These are phyloP conservation scores for Spea bombifrons DNA, from an alignment of 2,113 vertebrate species.

Conservation along the genomic window DNA sequence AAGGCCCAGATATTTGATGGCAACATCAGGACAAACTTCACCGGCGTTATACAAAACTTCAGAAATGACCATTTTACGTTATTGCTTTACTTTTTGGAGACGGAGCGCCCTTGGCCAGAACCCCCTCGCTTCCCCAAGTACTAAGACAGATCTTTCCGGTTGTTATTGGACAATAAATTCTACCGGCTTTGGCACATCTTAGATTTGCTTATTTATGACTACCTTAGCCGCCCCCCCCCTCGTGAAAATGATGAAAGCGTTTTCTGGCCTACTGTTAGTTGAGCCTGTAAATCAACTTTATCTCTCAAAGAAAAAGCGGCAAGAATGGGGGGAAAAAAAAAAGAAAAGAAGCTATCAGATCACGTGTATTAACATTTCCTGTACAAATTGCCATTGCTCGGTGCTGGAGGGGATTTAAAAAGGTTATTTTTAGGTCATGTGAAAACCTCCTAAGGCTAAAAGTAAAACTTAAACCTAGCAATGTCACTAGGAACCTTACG, in stretches of 20 bases:
- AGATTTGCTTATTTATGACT: conserved; percentile 48
- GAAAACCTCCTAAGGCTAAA: conserved; percentile 37
- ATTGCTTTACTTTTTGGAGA: too few relatives aligned
- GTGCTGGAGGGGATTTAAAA: conserved; percentile 40
- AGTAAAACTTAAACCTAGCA: neutral
- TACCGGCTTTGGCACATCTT: conserved; percentile 38
- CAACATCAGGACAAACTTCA: too few relatives aligned
- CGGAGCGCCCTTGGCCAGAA: too few relatives aligned
- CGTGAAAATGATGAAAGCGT: conserved; percentile 50
- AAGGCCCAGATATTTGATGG: too few relatives aligned
- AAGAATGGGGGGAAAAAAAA: neutral
- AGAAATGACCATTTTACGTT: too few relatives aligned
- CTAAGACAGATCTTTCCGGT: conserved; percentile 31
- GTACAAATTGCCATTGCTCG: conserved; percentile 48
- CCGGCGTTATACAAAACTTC: too few relatives aligned
- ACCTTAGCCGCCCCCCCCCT: conserved; percentile 4
- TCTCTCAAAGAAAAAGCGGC: neutral
- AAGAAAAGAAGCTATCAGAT: conserved; percentile 15
- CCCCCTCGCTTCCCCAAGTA: too few relatives aligned
- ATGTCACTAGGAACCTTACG: too few relatives aligned
- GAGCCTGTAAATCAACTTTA: conserved; percentile 50
- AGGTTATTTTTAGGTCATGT: conserved; percentile 47
- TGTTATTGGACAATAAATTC: conserved; percentile 40
- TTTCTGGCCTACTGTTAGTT: conserved; percentile 34
- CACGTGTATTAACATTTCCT: conserved; percentile 47